Percentiles rank a stretch among this genome's conserved stretches.
phyloP scores from a whole-genome alignment of 2,113 vertebrate species.

The Gnathonemus echidnorhynchus region DNA sequence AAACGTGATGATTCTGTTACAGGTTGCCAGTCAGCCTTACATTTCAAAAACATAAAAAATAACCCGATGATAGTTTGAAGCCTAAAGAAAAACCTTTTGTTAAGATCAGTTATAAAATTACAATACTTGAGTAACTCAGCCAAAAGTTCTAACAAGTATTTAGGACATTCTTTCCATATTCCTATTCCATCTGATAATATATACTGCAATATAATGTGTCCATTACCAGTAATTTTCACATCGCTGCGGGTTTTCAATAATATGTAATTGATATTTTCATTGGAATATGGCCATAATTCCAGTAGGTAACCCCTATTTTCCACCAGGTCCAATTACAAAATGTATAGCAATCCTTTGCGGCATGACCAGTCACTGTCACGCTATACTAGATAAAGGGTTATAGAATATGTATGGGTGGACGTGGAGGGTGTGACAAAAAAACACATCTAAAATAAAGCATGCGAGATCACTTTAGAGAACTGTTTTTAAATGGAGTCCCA shows the following conservation, averaged over 20 bases:
- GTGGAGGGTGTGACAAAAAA: not conserved
- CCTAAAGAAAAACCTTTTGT: not conserved
- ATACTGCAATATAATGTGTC: not conserved
- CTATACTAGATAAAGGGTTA: not conserved
- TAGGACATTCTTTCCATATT: not conserved
- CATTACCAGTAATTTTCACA: not conserved
- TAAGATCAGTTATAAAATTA: not conserved
- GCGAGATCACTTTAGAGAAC: not conserved
- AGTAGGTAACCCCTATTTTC: not conserved
- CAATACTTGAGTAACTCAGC: not conserved
- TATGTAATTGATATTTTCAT: not conserved
- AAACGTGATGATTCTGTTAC: constrained; percentile 25
- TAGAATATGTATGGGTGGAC: not conserved
- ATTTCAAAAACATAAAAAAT: constrained; percentile 5
- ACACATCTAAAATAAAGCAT: not conserved
- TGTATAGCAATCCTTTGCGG: not conserved
- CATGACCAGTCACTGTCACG: not conserved
- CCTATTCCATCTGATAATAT: not conserved
- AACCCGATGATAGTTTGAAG: not conserved
- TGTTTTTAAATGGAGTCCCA: not conserved
- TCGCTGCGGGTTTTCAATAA: not conserved
- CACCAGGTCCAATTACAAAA: not conserved
- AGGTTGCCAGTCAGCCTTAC: constrained; percentile 16
- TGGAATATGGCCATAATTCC: not conserved
- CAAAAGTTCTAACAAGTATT: not conserved